phyloP scores from a whole-genome alignment of 1,140 invertebrate species.

The Cydia splendana region DNA sequence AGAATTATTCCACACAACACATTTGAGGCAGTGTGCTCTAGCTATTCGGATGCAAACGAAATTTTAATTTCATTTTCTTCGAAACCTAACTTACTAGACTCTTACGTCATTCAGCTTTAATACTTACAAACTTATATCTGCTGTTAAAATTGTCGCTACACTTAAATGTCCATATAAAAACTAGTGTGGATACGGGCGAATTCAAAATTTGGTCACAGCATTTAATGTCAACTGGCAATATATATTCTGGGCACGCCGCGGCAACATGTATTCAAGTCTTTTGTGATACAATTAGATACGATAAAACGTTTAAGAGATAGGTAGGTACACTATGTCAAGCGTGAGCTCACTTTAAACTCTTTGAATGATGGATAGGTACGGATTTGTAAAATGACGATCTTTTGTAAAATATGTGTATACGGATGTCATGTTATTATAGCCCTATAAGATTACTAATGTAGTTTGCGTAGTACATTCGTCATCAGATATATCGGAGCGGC shows the following conservation, averaged over 20 bases:
- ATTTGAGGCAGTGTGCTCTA: background rate
- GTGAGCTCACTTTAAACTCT: background rate
- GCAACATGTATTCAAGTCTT: conserved; percentile 4
- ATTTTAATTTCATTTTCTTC: background rate
- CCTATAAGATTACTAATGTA: no score
- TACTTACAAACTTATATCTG: background rate
- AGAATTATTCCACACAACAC: background rate
- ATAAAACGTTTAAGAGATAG: conserved; percentile 24
- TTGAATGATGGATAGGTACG: background rate
- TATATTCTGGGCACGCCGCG: background rate
- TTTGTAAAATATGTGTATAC: background rate
- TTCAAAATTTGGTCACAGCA: background rate
- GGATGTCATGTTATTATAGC: no score
- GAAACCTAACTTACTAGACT: background rate
- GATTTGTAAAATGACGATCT: background rate
- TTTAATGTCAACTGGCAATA: background rate
- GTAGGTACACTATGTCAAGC: background rate
- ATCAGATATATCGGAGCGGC: no score
- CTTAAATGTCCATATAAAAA: background rate
- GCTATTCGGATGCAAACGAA: background rate
- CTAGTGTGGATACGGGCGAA: background rate
- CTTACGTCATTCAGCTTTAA: background rate
- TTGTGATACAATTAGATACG: conserved; percentile 33
- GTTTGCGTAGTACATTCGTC: no score
- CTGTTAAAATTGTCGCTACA: background rate